Percentiles rank a stretch among this genome's conserved stretches.
Evolutionary conservation across 23 tunicate species (phyloP).

Genomic region (Botrylloides violaceus): DNA sequence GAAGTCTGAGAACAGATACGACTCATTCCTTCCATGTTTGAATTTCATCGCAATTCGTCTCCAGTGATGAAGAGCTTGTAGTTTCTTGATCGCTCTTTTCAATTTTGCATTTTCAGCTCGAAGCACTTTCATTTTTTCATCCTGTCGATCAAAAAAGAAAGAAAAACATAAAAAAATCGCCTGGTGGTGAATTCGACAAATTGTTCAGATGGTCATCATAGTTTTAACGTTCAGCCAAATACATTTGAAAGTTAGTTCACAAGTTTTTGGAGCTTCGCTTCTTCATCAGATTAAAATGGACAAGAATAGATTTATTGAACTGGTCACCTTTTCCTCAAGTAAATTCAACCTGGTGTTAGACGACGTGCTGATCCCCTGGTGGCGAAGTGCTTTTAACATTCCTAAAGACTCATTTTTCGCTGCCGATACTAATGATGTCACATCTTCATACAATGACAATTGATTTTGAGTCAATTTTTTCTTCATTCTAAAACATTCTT

Average conservation of each 20-base stretch:
- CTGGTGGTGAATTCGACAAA: too few relatives aligned
- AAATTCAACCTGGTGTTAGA: conserved; percentile 64
- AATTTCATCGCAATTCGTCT: conserved; percentile 44
- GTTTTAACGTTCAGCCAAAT: too few relatives aligned
- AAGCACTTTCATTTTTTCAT: conserved; percentile 37
- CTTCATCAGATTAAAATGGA: too few relatives aligned
- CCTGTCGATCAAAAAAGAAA: conserved; percentile 31
- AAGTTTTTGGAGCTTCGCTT: too few relatives aligned
- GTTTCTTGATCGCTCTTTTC: conserved; percentile 50
- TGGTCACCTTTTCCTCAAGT: conserved; percentile 53
- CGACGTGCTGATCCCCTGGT: conserved; percentile 51
- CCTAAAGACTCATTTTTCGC: conserved; percentile 55
- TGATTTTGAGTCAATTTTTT: conserved; percentile 66
- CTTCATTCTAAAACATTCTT: conserved; percentile 74
- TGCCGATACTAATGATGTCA: conserved; percentile 39
- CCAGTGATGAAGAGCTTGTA: conserved; percentile 80
- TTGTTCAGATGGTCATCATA: too few relatives aligned
- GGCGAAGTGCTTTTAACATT: conserved; percentile 52
- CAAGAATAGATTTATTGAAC: too few relatives aligned
- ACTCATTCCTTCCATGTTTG: background rate
- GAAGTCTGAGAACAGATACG: background rate
- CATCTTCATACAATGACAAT: conserved; percentile 66
- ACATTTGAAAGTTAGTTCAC: too few relatives aligned
- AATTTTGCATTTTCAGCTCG: conserved; percentile 55
- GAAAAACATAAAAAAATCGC: too few relatives aligned